A percentile compares a stretch with the other conserved stretches of the same genome.
Conservation (phyloP, 2,888 invertebrate species). For the Dascillus cervinus region DNA sequence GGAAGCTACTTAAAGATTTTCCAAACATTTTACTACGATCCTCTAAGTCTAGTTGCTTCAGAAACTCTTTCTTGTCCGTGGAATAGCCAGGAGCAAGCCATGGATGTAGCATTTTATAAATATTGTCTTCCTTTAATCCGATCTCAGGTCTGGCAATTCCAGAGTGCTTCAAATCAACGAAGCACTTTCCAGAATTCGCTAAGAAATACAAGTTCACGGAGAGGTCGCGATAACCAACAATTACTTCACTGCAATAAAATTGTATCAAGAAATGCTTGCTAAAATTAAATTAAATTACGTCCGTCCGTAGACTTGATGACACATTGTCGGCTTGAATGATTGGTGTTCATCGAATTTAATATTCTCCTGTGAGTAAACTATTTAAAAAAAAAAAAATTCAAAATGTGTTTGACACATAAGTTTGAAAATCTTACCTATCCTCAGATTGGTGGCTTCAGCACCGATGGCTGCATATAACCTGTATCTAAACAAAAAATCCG, state of each 20-base stretch:
- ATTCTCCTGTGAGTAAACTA: no score
- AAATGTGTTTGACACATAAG: no score
- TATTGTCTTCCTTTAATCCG: conserved; percentile 25
- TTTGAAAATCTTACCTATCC: no score
- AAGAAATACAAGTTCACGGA: conserved; percentile 66
- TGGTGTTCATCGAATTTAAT: no score
- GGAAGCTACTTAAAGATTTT: no score
- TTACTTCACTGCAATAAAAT: conserved; percentile 56
- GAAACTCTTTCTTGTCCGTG: conserved; percentile 24
- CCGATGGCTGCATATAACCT: no score
- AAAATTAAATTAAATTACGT: conserved; percentile 43
- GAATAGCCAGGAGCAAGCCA: conserved; percentile 34
- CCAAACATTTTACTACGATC: conserved; percentile 30
- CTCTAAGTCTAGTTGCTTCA: conserved; percentile 23
- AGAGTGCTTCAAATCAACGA: conserved; percentile 65
- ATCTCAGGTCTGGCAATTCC: conserved; percentile 51
- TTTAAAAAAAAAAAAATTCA: no score
- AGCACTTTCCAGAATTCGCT: conserved; percentile 74
- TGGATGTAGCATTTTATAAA: conserved; percentile 25
- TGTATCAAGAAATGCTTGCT: conserved; percentile 7
- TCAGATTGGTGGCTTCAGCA: no score
- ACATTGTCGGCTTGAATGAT: conserved; percentile 78
- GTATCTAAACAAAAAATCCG: no score
- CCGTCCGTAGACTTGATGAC: conserved; percentile 89
- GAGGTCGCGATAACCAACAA: conserved; percentile 88